Evolutionary conservation across 1,140 invertebrate genomes (phyloP), one percentile per base, ranked within the genome.

Genomic region (Drosophila azteca): DNA sequence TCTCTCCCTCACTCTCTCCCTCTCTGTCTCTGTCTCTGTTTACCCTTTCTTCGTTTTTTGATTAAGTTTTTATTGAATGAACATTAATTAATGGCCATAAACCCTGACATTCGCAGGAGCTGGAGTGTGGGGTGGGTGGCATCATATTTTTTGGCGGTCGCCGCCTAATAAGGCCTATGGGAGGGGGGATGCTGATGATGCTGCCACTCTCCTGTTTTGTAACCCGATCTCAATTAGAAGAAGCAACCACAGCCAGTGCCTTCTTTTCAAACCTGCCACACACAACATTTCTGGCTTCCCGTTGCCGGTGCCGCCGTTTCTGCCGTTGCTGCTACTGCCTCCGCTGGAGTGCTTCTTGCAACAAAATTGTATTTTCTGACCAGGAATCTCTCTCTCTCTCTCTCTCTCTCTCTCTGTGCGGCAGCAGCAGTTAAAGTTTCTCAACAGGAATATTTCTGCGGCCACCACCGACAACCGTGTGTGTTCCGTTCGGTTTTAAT

Each of bases 141-240:
- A 39, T 13, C 35, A 39, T 39, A 13, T 4, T 11, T 39, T 13
- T 39, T 39, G 35, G 13, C 11, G 35, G 35, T 39, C 35, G 35
- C 9, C 11, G 4, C 4, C 35, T 39, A 39, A 39, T 39, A 11
- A 39, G 35, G 35, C 35, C 35, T 39, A 39, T 39, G 35, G 35
- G 35, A 35, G 3, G 31, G 3, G 9, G 31, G 9, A 13, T 39
- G 35, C 3, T 13, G 11, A 2, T 39, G 35, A 13, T 39, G 35
- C 35, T 5, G 35, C 35, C 8, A 13, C 35, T 39, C 11, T 13
- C 35, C 35, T 13, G 11, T 39, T 39, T 39, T 39, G 35, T 39
- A 88, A 87, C 67, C 74, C 54, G 82, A 87, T 63, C 82, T 87
- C 82, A 87, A 87, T 87, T 87, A 87, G 83, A 75, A 57, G 22